Conservation (phyloP, 2,113 vertebrate species). For the Butastur rufipennis region DNA sequence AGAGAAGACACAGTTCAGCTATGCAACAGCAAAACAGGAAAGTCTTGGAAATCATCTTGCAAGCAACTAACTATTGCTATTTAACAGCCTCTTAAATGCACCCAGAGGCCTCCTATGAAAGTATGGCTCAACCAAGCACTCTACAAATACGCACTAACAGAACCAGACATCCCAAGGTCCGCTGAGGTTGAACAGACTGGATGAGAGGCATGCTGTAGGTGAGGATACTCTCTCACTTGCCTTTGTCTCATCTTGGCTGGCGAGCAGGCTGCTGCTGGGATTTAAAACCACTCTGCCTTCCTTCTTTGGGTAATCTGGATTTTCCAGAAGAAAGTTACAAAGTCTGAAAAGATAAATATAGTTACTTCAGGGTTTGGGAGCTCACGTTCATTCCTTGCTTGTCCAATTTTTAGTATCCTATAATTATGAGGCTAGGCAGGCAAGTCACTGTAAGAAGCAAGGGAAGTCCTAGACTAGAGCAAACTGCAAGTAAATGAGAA, state of each 20-base stretch:
- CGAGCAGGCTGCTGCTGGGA: conserved; percentile 89
- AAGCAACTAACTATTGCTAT: neutral
- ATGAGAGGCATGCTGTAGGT: neutral
- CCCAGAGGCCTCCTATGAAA: neutral
- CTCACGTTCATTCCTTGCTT: neutral
- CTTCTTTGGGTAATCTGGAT: conserved; percentile 89
- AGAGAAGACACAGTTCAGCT: neutral
- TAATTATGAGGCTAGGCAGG: neutral
- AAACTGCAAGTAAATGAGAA: neutral
- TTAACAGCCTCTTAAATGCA: neutral
- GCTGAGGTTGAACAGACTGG: neutral
- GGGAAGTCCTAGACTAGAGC: neutral
- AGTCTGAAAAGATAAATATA: conserved; percentile 78
- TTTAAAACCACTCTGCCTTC: conserved; percentile 79
- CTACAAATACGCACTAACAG: neutral
- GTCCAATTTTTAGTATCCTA: rapidly evolving
- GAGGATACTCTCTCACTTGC: conserved; percentile 55
- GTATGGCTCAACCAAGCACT: neutral
- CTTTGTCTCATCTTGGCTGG: conserved; percentile 84
- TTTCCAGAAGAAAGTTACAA: conserved; percentile 96
- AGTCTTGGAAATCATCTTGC: neutral
- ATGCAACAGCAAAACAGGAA: neutral
- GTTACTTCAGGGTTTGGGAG: neutral
- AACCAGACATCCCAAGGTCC: neutral
- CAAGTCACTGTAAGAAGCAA: neutral